Percentiles rank a stretch among this genome's conserved stretches.
Conservation (phyloP, 2,888 invertebrate genomes). For the Folsomia candida region DNA sequence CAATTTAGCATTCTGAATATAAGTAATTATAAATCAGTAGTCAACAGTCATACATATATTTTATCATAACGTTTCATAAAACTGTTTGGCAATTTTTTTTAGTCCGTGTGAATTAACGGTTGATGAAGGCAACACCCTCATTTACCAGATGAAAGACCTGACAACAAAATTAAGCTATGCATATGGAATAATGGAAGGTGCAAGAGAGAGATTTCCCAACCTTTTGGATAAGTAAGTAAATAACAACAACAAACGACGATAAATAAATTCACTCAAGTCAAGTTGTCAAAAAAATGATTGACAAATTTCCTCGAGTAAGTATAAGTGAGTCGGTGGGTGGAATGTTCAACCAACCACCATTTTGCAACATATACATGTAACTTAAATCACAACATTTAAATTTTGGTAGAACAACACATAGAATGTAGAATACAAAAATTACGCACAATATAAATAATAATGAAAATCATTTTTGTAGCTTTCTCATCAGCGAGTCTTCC, state of each 20-base stretch:
- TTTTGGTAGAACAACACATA: no score
- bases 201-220: constrained; percentile 28
- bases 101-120: constrained; percentile 40
- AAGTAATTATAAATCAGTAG: not conserved
- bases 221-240: constrained; percentile 35
- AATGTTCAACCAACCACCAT: no score
- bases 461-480: constrained; percentile 33
- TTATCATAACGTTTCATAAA: not conserved
- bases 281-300: constrained; percentile 1
- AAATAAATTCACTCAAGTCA: no score
- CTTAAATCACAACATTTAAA: no score
- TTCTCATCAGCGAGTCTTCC: constrained; percentile 33
- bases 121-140: constrained; percentile 34
- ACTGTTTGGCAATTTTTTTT: not conserved
- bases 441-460: no score
- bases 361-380: no score
- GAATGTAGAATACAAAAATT: no score
- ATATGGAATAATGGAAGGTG: constrained; percentile 36
- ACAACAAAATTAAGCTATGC: constrained; percentile 28
- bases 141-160: constrained; percentile 34
- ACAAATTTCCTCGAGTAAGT: not conserved
- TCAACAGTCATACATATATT: not conserved
- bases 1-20: not conserved
- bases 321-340: not conserved
- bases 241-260: not conserved